Base-by-base conservation (phyloP, 1,140 invertebrate genomes). In the Drosophila saltans region DNA sequence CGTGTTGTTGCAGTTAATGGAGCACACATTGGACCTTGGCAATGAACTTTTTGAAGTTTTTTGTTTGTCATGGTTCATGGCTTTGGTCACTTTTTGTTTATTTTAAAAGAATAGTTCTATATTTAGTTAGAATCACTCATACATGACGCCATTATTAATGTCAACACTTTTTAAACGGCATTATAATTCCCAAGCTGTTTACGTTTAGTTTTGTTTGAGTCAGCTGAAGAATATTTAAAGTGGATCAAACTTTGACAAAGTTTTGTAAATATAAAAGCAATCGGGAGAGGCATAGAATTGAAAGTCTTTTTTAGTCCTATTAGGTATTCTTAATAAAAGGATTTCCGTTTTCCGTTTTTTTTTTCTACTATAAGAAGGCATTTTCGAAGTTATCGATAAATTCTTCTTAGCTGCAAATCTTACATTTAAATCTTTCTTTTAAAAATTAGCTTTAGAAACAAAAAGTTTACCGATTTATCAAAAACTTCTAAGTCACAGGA, bases 41-140 rank as follows among this genome's bases (percentile, higher is more conserved):
- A 70, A 71, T 88, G 83, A 86, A 89, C 80, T 83, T 72, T 57
- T 52, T 33, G 57, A 67, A 45, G n/a, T 58, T 82, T 85, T 69
- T 21, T 64, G 55, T 66, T 82, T 74, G 84, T 83, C 83, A 86
- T 83, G 83, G 66, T 67, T 30, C 36, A 43, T 80, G 65, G 21
- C 2, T 52, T 3, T 26, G 76, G 6, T 68, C 69, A 60, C 39
- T 69, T 71, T 72, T 52, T 36, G 33, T 36, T 36, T 36, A 26
- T 68, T 67, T 75, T 57, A 33, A 10, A 39, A 73, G 65, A 69
- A 72, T 33, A 57, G 33, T 56, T 74, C 58, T 69, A 33, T 69
- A 69, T 58, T 59, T 72, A 64, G 64, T 40, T 66, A 41, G 58
- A 48, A 39, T 26, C 40, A 36, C 66, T 85, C 65, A 82, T 66